Evolutionary conservation across 2,113 vertebrate genomes (phyloP), one percentile per base, ranked within the genome.

Genomic region (Neodontobutis hainanensis): DNA sequence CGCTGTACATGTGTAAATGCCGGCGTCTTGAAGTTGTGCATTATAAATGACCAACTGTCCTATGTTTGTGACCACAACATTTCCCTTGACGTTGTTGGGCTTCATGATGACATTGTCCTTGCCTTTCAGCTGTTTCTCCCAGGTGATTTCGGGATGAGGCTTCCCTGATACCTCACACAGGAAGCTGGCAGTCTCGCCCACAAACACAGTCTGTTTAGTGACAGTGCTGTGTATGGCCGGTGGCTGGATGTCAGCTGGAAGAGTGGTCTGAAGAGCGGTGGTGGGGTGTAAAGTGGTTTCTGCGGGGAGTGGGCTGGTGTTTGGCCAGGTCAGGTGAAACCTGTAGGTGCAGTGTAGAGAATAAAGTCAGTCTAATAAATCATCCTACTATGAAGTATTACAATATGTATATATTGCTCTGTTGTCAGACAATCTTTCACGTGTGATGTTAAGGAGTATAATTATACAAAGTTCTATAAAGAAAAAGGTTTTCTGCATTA

Each of bases 41-140:
- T 97, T 99, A 76, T 99, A 99, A 75, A 99, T 98, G 78, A 99
- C 96, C 77, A 99, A 90, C 65, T 99, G 97, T 65, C 94, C 97
- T 0, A 98, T 97, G 91, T 99, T 99, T 66, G 97, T 99, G 80
- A 99, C 96, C 43, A 97, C 97, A 0, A 97, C 92, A 0, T 99
- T 99, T 5, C 95, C 97, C 1, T 86, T 91, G 55, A 99, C 94
- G 0, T 97, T 94, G 64, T 99, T 99, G 5, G 95, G 95, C 68
- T 86, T 87, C 96, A 99, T 95, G 43, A 99, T 57, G 15, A 94
- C 87, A 36, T 95, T 98, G 48, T 98, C 95, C 63, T 94, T 93
- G 32, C 94, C 95, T 27, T 95, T 95, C 0, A 93, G 87, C 78
- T 98, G 95, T 85, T 97, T 99, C 86, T 98, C 96, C 97, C 97